Evolutionary conservation across 2,113 vertebrate genomes (phyloP), one percentile per base, ranked within the genome.

Genomic region (Cynoglossus semilaevis): DNA sequence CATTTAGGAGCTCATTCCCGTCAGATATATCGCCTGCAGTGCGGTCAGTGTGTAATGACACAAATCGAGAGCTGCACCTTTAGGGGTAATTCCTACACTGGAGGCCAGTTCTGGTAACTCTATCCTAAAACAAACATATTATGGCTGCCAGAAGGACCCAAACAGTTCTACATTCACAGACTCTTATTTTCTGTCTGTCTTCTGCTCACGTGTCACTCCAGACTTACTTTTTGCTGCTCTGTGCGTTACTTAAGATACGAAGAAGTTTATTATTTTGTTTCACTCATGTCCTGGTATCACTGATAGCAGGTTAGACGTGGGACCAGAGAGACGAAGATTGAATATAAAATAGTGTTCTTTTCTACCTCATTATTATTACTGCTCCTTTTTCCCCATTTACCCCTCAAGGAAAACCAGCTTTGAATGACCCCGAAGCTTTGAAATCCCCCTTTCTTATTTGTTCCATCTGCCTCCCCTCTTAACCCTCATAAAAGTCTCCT

Each of bases 341-440:
- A 29, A 29, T 29, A 29, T n/a, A 29, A 29, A 6, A 29, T 29
- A 29, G n/a, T n/a, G n/a, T n/a, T n/a, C n/a, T 29, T 29, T 29
- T 29, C 22, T 29, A 29, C 22, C n/a, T n/a, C n/a, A n/a, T 38
- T 38, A 38, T 2, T 38, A 2, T 18, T 9, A 1, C 45, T 53
- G 50, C 40, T 42, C 1, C 4, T 58, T 66, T 72, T 56, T 18
- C 29, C 40, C 66, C 6, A 34, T 38, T 70, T 71, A 72, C 75
- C 71, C 77, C 65, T 84, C 74, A 16, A 69, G 44, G 67, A 69
- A n/a, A 57, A 80, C 62, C 55, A 60, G 13, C 60, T 74, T 77
- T 72, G 59, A 72, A 61, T 71, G 77, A 81, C 81, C 75, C 66
- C 76, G 53, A 79, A 76, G 82, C 85, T 57, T 72, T 77, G 53